Conservation (phyloP, 2,797 vertebrate genomes). For the Cichlasoma orientale region DNA sequence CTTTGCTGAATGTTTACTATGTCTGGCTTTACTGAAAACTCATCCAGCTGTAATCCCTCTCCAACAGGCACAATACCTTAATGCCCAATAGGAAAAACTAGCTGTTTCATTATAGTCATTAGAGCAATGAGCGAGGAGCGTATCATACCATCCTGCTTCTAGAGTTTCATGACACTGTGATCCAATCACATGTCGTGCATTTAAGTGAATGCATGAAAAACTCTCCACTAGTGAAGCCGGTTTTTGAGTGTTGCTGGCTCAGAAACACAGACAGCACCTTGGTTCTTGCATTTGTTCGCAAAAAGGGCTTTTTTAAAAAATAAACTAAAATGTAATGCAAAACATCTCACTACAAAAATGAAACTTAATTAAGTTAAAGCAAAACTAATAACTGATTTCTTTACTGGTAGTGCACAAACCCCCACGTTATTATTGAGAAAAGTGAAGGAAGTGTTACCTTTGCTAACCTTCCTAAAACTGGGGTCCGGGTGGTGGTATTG, state of each 20-base stretch:
- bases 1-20: slow-evolving; percentile 35
- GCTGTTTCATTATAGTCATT: slow-evolving; percentile 8
- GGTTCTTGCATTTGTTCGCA: neutral
- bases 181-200: slow-evolving; percentile 5
- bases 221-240: neutral
- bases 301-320: neutral
- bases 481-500: neutral
- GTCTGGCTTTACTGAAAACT: slow-evolving; percentile 26
- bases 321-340: neutral
- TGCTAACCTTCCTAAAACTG: neutral
- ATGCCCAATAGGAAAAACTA: slow-evolving; percentile 19
- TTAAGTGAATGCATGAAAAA: slow-evolving; percentile 2
- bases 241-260: neutral
- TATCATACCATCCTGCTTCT: neutral
- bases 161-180: slow-evolving; percentile 5
- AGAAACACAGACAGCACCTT: neutral
- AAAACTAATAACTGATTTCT: neutral
- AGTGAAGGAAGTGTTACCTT: neutral
- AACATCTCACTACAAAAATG: neutral
- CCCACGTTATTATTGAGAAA: neutral
- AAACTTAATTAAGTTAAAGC: neutral
- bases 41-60: slow-evolving; percentile 33
- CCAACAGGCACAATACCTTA: slow-evolving; percentile 11
- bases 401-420: neutral
- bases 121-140: neutral